A percentile compares a stretch with the other conserved stretches of the same genome.
Evolutionary conservation across 1,140 invertebrate species (phyloP).

Genomic region (Dreissena rostriformis): DNA sequence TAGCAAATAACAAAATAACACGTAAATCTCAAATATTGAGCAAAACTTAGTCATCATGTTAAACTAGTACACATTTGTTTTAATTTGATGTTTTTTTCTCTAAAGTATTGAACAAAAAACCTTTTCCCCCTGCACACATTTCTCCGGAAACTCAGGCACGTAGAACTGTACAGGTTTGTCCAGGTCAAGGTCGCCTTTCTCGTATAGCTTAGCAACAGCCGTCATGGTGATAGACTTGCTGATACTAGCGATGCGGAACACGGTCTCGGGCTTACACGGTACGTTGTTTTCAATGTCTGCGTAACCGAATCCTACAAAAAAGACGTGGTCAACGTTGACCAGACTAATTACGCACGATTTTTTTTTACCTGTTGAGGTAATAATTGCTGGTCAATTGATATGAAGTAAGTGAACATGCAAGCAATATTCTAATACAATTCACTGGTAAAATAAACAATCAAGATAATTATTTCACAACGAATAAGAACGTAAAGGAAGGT

Average conservation of each 20-base stretch:
- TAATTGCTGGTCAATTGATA: too few species aligned
- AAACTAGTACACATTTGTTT: too few species aligned
- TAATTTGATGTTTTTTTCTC: too few species aligned
- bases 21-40: neutral
- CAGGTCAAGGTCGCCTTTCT: constrained; percentile 84
- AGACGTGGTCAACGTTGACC: too few species aligned
- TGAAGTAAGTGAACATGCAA: too few species aligned
- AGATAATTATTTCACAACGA: too few species aligned
- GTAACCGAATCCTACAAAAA: constrained; percentile 83
- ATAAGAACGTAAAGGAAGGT: too few species aligned
- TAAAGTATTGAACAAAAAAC: constrained; percentile 56
- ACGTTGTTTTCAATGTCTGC: constrained; percentile 85
- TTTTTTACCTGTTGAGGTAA: too few species aligned
- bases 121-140: constrained; percentile 77
- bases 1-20: neutral
- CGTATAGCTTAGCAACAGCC: constrained; percentile 83
- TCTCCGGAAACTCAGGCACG: constrained; percentile 83
- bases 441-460: too few species aligned
- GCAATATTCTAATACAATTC: too few species aligned
- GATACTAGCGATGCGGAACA: constrained; percentile 87
- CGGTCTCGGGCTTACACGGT: constrained; percentile 82
- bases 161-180: constrained; percentile 85
- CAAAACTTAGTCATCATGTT: too few species aligned
- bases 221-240: constrained; percentile 85
- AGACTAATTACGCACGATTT: too few species aligned